Evolutionary conservation across 2,113 vertebrate genomes (phyloP).

Genomic region (Tautogolabrus adspersus): DNA sequence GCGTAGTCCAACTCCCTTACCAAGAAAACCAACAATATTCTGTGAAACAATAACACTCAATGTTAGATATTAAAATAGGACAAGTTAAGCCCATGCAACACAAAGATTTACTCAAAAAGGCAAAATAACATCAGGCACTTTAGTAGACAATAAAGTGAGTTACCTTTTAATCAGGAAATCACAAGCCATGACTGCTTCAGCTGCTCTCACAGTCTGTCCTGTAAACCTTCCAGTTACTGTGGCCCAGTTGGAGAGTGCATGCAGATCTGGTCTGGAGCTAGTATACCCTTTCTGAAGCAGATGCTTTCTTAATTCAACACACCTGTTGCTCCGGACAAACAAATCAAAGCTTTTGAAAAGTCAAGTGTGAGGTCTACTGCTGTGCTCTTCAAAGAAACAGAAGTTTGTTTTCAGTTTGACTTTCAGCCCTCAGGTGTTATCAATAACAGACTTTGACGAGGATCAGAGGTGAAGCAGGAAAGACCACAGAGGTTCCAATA

Average conservation of each 20-base stretch:
- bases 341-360: too few species aligned
- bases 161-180: slow-evolving; percentile 26
- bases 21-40: slow-evolving; percentile 34
- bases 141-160: background rate
- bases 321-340: background rate
- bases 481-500: background rate
- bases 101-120: background rate
- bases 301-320: background rate
- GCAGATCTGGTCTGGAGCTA: background rate
- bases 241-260: background rate
- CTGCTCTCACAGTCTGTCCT: background rate
- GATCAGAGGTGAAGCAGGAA: background rate
- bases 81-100: background rate
- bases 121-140: too few species aligned
- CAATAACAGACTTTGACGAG: slow-evolving; percentile 8
- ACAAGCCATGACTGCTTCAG: slow-evolving; percentile 19
- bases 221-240: background rate
- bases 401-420: background rate
- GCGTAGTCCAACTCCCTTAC: slow-evolving; percentile 13
- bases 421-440: slow-evolving; percentile 22
- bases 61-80: too few species aligned
- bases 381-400: background rate
- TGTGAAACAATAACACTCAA: background rate
- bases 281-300: background rate
- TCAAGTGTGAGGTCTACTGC: too few species aligned